phyloP scores from a whole-genome alignment of 2,888 invertebrate species.

The Chorisops tibialis region DNA sequence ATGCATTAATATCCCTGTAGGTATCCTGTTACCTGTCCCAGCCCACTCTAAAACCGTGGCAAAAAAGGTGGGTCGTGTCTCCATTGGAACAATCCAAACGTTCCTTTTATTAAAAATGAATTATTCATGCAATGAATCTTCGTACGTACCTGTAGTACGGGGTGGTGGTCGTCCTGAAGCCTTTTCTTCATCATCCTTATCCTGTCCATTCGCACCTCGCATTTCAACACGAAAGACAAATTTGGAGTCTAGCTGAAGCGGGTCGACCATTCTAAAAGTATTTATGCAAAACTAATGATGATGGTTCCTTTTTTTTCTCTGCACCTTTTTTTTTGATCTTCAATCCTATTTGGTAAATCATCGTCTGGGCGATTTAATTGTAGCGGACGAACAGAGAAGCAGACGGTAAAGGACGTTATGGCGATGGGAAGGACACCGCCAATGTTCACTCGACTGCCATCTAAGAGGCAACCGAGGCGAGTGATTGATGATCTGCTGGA shows the following conservation, averaged over 20 bases:
- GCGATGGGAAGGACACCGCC: slow-evolving; percentile 61
- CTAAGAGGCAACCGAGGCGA: slow-evolving; percentile 69
- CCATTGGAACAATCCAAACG: background rate
- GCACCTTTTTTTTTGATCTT: slow-evolving; percentile 25
- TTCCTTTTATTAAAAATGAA: slow-evolving; percentile 30
- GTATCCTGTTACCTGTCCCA: background rate
- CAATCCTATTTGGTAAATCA: background rate
- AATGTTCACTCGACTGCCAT: slow-evolving; percentile 73
- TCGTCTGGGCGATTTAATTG: slow-evolving; percentile 32
- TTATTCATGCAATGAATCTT: slow-evolving; percentile 25
- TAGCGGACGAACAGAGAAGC: slow-evolving; percentile 64
- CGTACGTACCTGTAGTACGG: background rate
- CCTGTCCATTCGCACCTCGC: slow-evolving; percentile 17
- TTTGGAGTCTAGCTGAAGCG: background rate
- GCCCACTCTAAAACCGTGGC: background rate
- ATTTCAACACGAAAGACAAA: background rate
- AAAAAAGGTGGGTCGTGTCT: no score
- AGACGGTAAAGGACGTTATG: slow-evolving; percentile 51
- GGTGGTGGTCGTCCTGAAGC: background rate
- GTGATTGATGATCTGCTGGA: slow-evolving; percentile 60
- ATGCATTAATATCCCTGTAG: background rate
- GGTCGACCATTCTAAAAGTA: slow-evolving; percentile 4
- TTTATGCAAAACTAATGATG: slow-evolving; percentile 34
- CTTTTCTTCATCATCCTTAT: slow-evolving; percentile 4
- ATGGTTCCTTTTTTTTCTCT: slow-evolving; percentile 25